These are phyloP conservation scores for Anoplophora glabripennis DNA, from an alignment of 1,140 invertebrate genomes.

Conservation along the genomic window DNA sequence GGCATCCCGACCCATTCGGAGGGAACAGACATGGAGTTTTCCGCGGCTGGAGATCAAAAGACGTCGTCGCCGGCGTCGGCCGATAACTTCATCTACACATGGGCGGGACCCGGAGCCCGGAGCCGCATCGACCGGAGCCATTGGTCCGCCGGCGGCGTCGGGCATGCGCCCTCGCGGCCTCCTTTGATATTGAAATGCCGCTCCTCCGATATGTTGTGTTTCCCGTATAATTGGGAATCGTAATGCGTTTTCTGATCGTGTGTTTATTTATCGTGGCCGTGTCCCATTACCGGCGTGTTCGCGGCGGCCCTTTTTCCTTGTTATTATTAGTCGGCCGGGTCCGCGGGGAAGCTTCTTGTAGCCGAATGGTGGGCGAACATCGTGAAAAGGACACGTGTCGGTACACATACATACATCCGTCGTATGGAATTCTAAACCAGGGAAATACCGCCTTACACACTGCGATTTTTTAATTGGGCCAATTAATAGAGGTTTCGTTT, in stretches of 20 bases:
- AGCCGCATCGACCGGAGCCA: constrained; percentile 40
- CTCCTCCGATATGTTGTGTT: constrained; percentile 30
- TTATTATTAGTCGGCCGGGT: background rate
- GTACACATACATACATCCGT: too few species aligned
- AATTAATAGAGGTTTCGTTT: too few species aligned
- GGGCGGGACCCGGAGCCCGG: constrained; percentile 37
- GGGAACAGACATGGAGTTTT: constrained; percentile 24
- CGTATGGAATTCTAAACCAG: too few species aligned
- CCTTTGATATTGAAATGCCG: constrained; percentile 43
- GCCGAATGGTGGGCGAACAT: background rate
- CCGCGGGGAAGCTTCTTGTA: background rate
- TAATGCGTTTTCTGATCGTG: constrained; percentile 29
- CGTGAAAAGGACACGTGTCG: too few species aligned
- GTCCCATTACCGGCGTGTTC: constrained; percentile 14
- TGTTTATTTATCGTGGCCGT: constrained; percentile 15
- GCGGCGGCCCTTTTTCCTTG: background rate
- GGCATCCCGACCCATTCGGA: too few species aligned
- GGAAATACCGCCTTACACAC: too few species aligned
- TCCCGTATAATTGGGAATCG: constrained; percentile 30
- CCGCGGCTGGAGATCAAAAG: constrained; percentile 27
- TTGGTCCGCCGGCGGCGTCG: constrained; percentile 33
- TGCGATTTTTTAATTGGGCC: too few species aligned
- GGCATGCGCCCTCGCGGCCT: constrained; percentile 20
- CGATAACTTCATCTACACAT: constrained; percentile 45
- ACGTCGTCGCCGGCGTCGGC: constrained; percentile 14